These are phyloP conservation scores for Nothobranchius furzeri DNA, from an alignment of 2,113 vertebrate species.

Conservation along the genomic window DNA sequence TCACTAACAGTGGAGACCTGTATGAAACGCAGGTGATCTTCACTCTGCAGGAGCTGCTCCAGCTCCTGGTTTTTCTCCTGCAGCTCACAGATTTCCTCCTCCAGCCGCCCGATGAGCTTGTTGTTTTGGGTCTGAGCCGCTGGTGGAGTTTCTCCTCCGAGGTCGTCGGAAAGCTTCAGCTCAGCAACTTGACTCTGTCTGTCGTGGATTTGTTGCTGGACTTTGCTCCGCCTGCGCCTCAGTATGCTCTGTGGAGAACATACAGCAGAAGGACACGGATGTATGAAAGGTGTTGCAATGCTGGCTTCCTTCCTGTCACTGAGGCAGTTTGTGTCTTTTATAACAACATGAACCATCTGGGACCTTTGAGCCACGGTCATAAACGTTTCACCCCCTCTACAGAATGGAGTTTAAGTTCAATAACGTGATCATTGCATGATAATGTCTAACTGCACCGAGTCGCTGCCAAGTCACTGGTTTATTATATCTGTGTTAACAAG, in stretches of 20 bases:
- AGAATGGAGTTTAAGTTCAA: too few relatives aligned
- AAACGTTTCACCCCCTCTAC: too few relatives aligned
- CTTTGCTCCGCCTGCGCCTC: constrained; percentile 45
- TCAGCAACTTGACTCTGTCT: constrained; percentile 53
- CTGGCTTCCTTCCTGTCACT: too few relatives aligned
- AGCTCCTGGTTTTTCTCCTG: constrained; percentile 22
- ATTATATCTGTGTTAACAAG: too few relatives aligned
- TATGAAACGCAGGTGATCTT: constrained; percentile 49
- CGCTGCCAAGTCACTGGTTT: too few relatives aligned
- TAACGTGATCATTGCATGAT: too few relatives aligned
- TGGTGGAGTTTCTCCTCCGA: neutral
- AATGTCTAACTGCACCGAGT: too few relatives aligned
- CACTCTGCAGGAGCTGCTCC: constrained; percentile 28
- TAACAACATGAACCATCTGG: neutral
- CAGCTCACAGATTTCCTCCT: constrained; percentile 43
- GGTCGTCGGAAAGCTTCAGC: neutral
- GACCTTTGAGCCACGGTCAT: neutral
- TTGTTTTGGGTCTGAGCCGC: neutral
- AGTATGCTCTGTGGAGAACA: constrained; percentile 53
- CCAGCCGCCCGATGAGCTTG: constrained; percentile 28
- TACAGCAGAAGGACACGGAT: neutral
- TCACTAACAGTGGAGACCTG: constrained; percentile 17
- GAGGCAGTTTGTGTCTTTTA: neutral
- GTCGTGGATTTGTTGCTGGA: constrained; percentile 67
- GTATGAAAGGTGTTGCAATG: neutral